Percentiles rank a stretch among this genome's conserved stretches.
phyloP scores from a whole-genome alignment of 2,113 vertebrate genomes.

The Brachionichthys hirsutus region DNA sequence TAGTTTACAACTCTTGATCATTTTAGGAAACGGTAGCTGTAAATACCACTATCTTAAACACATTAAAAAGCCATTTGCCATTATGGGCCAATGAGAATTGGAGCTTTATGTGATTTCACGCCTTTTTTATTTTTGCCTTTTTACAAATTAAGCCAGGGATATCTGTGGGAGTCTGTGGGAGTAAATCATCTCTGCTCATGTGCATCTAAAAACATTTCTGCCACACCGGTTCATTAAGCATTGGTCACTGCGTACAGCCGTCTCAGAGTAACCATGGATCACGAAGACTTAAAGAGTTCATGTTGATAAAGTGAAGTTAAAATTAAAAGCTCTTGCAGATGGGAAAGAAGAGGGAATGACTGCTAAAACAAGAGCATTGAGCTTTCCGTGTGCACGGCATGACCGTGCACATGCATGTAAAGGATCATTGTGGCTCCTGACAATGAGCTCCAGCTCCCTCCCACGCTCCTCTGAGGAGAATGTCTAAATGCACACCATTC shows the following conservation, averaged over 20 bases:
- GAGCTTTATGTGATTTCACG: conserved; percentile 50
- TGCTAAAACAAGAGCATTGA: conserved; percentile 6
- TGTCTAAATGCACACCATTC: conserved; percentile 65
- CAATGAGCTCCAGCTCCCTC: conserved; percentile 59
- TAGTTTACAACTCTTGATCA: conserved; percentile 2
- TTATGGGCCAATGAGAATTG: conserved; percentile 52
- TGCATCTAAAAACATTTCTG: not conserved
- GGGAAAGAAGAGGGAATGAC: not conserved
- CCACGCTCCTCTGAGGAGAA: conserved; percentile 57
- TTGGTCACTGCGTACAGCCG: too few species aligned
- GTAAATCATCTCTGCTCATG: not conserved
- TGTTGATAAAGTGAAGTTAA: too few species aligned
- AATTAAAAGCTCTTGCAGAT: not conserved
- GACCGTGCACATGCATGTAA: conserved; percentile 42
- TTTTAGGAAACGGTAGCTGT: conserved; percentile 25
- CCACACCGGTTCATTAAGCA: too few species aligned
- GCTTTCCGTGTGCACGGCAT: conserved; percentile 20
- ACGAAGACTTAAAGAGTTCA: too few species aligned
- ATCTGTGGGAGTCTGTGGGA: not conserved
- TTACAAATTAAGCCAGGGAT: conserved; percentile 34
- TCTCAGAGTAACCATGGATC: too few species aligned
- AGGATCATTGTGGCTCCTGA: conserved; percentile 43
- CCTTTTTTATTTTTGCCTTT: conserved; percentile 38
- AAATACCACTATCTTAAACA: conserved; percentile 44
- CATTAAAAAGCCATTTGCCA: conserved; percentile 59